Conservation (phyloP, 2,888 invertebrate species). For the Drosophila infuscata region DNA sequence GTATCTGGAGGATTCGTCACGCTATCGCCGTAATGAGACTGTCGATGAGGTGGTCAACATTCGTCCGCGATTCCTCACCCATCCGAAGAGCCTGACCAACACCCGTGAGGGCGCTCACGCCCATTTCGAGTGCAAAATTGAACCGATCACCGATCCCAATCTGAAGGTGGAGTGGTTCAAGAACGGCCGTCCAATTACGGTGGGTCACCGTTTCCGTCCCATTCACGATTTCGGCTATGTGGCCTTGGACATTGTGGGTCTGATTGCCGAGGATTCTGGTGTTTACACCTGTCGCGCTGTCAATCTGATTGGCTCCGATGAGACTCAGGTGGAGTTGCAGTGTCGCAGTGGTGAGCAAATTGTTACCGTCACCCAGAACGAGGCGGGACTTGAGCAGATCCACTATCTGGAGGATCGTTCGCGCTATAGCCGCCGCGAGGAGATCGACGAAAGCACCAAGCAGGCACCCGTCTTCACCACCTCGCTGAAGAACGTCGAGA, state of each 20-base stretch:
- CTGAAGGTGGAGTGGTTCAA: conserved; percentile 99
- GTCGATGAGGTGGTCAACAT: conserved; percentile 93
- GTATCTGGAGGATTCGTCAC: conserved; percentile 94
- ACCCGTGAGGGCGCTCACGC: conserved; percentile 96
- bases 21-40: conserved; percentile 92
- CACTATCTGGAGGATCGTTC: conserved; percentile 94
- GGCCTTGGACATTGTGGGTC: conserved; percentile 97
- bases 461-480: conserved; percentile 97
- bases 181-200: conserved; percentile 96
- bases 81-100: conserved; percentile 94
- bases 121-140: conserved; percentile 98
- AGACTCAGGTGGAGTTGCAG: conserved; percentile 90
- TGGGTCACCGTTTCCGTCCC: conserved; percentile 97
- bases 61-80: conserved; percentile 93
- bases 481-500: conserved; percentile 95
- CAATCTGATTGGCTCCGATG: conserved; percentile 95
- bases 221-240: conserved; percentile 99
- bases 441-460: conserved; percentile 92
- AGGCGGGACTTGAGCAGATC: conserved; percentile 94
- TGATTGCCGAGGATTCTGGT: conserved; percentile 98
- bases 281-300: conserved; percentile 97
- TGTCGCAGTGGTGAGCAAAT: conserved; percentile 93
- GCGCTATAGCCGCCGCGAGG: conserved; percentile 90
- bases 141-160: conserved; percentile 98
- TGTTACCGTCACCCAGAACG: conserved; percentile 93